These are phyloP conservation scores for Buceros bicornis DNA, from an alignment of 2,797 vertebrate species.

Conservation along the genomic window DNA sequence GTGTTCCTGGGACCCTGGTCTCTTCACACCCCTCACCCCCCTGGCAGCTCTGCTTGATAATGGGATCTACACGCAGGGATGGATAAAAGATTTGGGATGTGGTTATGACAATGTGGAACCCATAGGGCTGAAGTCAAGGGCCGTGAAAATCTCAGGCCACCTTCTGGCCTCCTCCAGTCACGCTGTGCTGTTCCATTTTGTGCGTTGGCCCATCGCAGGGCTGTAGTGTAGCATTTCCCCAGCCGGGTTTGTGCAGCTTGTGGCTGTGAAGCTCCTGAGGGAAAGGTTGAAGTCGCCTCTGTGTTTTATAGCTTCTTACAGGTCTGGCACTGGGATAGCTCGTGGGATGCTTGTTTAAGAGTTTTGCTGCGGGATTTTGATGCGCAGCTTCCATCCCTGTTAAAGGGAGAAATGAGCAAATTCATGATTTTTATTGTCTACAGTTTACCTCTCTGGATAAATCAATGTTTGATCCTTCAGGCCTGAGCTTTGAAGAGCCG, in stretches of 20 bases:
- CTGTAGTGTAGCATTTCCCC: not conserved
- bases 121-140: rapidly evolving
- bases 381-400: not conserved
- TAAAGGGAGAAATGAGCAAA: not conserved
- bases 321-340: not conserved
- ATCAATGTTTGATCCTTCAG: not conserved
- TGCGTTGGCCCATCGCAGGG: rapidly evolving
- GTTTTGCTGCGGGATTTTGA: rapidly evolving
- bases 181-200: not conserved
- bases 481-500: not conserved
- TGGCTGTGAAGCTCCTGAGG: not conserved
- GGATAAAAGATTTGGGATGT: not conserved
- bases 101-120: not conserved
- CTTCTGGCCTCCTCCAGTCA: not conserved
- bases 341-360: rapidly evolving
- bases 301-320: not conserved
- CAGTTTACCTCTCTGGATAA: not conserved
- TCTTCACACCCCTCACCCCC: not conserved
- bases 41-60: not conserved
- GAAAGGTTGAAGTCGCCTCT: not conserved
- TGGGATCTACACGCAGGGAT: not conserved
- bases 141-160: not conserved
- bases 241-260: not conserved
- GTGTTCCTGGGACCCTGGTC: not conserved
- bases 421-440: not conserved